Base-by-base conservation (phyloP, 2,888 invertebrate genomes). In the Melanostoma mellinum region DNA sequence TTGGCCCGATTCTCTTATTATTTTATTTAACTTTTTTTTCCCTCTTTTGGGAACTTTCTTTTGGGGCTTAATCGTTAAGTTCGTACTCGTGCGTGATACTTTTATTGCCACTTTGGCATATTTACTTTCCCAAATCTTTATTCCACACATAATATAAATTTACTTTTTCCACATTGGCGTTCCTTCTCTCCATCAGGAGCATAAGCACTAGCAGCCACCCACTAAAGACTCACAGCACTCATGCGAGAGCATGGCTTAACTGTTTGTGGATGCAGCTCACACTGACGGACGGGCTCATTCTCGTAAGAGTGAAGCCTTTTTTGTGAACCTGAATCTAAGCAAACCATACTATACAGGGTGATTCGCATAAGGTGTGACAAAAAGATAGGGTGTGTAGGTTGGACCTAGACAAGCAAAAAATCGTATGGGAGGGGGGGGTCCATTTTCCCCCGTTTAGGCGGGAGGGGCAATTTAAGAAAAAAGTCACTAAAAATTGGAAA, bases 221-320 rank as follows among this genome's bases (percentile, higher is more conserved):
- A 42, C 3, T 4, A 8, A 61, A 33, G 10, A 33, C 20, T 55
- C 6, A 38, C 42, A 61, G 46, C 44, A 78, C 35, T 60, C 50
- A 61, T 72, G 61, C 32, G 67, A 76, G 60, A 50, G 20, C 56
- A 38, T 69, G 20, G 20, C 20, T 82, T 50, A 72, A 60, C 61
- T 73, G 56, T 68, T 78, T 73, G 56, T 69, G 50, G 30, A 81
- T 77, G 77, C 81, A 77, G 32, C 67, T 71, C 77, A 68, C 55
- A 53, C 55, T 46, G 8, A 35, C 2, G 5, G 8, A 3, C 35
- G 56, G 65, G 40, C 58, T 48, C 53, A 35, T 20, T 38, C 36
- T 60, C 58, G 53, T 63, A 68, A 72, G 72, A 77, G 42, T 77
- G 38, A 69, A 61, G 10, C 48, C 65, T 55, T 52, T 53, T 50